A percentile compares a stretch with the other conserved stretches of the same genome.
Evolutionary conservation across 1,140 invertebrate genomes (phyloP).

Genomic region (Gonioctena quinquepunctata): DNA sequence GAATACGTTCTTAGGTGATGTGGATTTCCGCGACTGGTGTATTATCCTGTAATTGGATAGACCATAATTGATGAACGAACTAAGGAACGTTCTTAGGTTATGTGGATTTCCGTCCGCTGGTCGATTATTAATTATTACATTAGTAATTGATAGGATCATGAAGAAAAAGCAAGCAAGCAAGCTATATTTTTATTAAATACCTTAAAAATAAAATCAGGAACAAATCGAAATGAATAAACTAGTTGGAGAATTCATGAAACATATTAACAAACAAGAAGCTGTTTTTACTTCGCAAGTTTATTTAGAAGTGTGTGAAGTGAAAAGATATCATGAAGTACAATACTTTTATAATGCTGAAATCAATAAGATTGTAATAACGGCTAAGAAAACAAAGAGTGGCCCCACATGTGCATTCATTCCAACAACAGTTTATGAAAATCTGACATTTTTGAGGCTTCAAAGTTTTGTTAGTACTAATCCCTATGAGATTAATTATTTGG

Average conservation of each 20-base stretch:
- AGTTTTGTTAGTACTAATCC: constrained; percentile 15
- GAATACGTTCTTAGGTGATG: no score
- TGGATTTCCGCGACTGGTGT: no score
- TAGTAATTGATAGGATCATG: no score
- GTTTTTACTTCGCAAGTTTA: constrained; percentile 39
- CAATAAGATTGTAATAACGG: constrained; percentile 36
- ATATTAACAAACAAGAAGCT: constrained; percentile 13
- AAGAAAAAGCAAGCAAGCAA: no score
- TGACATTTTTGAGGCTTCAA: constrained; percentile 38
- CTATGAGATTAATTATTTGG: constrained; percentile 33
- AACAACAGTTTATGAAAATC: constrained; percentile 26
- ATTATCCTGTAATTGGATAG: no score
- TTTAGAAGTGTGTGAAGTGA: constrained; percentile 47
- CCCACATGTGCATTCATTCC: constrained; percentile 34
- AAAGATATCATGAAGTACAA: constrained; percentile 41
- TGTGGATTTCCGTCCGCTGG: no score
- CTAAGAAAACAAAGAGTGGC: constrained; percentile 30
- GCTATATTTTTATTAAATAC: no score
- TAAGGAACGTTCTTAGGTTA: no score
- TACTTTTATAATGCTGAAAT: constrained; percentile 31
- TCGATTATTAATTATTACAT: no score
- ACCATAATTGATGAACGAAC: no score
- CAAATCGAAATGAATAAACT: no score
- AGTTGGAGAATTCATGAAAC: background rate
- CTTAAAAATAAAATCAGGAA: no score